Evolutionary conservation across 2,113 vertebrate species (phyloP).

Genomic region (Platysteira castanea): DNA sequence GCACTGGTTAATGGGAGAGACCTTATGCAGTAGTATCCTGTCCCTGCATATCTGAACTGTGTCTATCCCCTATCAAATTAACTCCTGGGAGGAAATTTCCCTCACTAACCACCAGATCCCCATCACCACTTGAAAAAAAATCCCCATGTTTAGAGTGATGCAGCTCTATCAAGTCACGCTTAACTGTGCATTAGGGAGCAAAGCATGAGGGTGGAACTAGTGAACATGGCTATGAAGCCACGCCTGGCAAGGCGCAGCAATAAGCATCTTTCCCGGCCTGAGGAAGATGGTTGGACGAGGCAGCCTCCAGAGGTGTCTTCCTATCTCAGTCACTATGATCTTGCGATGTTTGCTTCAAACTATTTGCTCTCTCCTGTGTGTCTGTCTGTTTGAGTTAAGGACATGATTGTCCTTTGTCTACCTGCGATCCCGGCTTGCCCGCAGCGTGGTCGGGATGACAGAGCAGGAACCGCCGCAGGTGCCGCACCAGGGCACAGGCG

Average conservation of each 20-base stretch:
- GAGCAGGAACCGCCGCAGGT: not conserved
- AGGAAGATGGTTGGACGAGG: no score
- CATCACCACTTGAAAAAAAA: not conserved
- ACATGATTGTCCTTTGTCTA: rapidly evolving
- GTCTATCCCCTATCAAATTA: not conserved
- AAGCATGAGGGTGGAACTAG: not conserved
- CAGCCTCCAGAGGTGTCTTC: not conserved
- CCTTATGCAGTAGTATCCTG: no score
- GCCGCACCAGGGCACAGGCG: rapidly evolving
- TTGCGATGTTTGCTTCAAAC: not conserved
- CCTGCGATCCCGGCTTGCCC: not conserved
- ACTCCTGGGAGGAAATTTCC: not conserved
- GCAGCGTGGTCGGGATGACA: rapidly evolving
- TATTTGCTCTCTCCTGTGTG: not conserved
- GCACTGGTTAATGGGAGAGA: not conserved
- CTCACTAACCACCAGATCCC: not conserved
- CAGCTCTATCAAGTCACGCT: rapidly evolving
- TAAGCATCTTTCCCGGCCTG: not conserved
- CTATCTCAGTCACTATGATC: no score
- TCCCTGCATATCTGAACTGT: not conserved
- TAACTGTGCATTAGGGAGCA: not conserved
- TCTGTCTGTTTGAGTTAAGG: rapidly evolving
- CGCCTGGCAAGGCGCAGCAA: not conserved
- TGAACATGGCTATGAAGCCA: not conserved
- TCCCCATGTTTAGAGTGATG: not conserved